Evolutionary conservation across 1,140 invertebrate genomes (phyloP).

Genomic region (Leptinotarsa defecta): DNA sequence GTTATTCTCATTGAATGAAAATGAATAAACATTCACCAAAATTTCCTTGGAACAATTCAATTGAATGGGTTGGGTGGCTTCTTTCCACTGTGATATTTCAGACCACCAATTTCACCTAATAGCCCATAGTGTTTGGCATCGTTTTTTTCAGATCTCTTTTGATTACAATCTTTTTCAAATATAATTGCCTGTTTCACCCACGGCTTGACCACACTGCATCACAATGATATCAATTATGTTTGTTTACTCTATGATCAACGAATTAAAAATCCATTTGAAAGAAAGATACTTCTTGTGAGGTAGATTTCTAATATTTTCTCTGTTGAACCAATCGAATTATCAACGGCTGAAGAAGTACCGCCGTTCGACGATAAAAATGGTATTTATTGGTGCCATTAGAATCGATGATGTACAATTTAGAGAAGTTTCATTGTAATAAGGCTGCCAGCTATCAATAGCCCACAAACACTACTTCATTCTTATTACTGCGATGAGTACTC

Average conservation of each 20-base stretch:
- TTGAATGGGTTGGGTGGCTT: too few relatives aligned
- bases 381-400: neutral
- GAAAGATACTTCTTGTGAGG: neutral
- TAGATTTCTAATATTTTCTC: neutral
- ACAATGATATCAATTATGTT: neutral
- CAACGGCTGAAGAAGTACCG: neutral
- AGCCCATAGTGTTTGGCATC: too few relatives aligned
- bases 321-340: neutral
- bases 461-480: neutral
- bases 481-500: too few relatives aligned
- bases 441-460: conserved; percentile 1
- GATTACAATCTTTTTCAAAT: too few relatives aligned
- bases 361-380: neutral
- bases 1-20: too few relatives aligned
- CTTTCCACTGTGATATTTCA: too few relatives aligned
- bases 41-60: too few relatives aligned
- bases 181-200: neutral
- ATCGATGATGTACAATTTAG: neutral
- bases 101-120: too few relatives aligned
- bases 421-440: neutral
- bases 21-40: too few relatives aligned
- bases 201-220: neutral
- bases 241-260: neutral
- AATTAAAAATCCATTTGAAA: neutral
- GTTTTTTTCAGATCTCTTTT: too few relatives aligned